Base-by-base conservation (phyloP, 92 coral and sea anemone species). In the Palythoa caribaeorum region DNA sequence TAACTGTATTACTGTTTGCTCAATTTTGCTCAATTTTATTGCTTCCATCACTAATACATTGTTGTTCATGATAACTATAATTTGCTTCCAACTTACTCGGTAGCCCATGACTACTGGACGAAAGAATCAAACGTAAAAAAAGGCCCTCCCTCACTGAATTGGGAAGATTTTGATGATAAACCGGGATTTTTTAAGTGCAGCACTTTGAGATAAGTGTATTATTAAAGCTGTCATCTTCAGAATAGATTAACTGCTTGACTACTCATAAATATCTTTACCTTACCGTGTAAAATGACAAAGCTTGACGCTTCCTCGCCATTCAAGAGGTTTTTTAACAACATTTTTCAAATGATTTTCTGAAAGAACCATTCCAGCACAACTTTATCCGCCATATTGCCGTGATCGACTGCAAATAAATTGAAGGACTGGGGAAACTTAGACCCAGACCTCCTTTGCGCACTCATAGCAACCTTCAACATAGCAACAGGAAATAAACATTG, bases 231-330 rank as follows among this genome's bases (percentile, higher is more conserved):
- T 51, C 11, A 51, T 51, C 11, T 51, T 51, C 11, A 59, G 17
- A 15, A 59, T 17, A 57, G 17, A 59, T 51, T 6, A 51, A 59
- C 2, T 3, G 66, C n/a, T 59, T 10, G 17, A 59, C 14, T 10
- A 59, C 6, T 2, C 14, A 1, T 59, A 50, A 20, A 16, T 10
- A 16, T 20, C 8, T 77, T 37, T 17, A 72, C 84, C 98, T 73
- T 83, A 96, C 99, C 98, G 80, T 92, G 90, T 14, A 96, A 79
- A 69, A 96, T 66, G 36, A 95, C 84, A 44, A 95, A 76, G 54
- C 88, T 89, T 39, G 97, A 93, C 9, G 91, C 63, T 89, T 96
- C 99, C 74, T 96, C 93, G 16, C 99, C 98, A 86, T 62, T 77
- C 9, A 95, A 62, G 72, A 96, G 50, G 65, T 94, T 93, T 51